Base-by-base conservation (phyloP, 1,140 invertebrate species). In the Campoletis sonorensis region DNA sequence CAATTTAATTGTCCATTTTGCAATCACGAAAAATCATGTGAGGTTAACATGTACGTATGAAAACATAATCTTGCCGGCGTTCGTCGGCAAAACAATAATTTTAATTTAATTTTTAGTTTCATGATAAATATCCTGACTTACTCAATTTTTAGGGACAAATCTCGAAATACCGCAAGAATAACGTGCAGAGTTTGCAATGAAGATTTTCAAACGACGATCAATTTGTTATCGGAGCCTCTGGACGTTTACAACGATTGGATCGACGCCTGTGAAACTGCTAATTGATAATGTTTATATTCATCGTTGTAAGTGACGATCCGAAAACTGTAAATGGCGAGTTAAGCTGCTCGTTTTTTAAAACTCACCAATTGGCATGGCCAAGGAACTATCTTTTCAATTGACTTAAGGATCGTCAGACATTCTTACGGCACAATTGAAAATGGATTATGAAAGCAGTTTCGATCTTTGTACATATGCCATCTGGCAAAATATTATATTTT, bases 181-280 rank as follows among this genome's bases (percentile, higher is more conserved):
- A 95, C 95, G 26, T 99, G 99, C 92, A 93, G 97, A 84, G 98
- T 99, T 2, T 99, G 99, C 89, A 90, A 97, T 83, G 99, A 99
- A 93, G 97, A 98, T 91, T 99, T 98, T 93, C 98, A 99, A 92
- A 98, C 98, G 5, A 96, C 95, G 30, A 99, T 99, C 84, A 99
- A 99, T 93, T 96, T 98, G 90, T 93, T 99, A 79, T 99, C 98
- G 15, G 98, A 99, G 92, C 96, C 98, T 67, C 95, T 99, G 81
- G 99, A 99, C 94, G 98, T 99, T 26, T 99, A 99, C 90, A 99
- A 99, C 93, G 98, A 99, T 91, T 99, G 99, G 99, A 99, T 99
- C 78, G 99, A 99, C 94, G 98, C 98, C 1, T 99, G 98, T 93
- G 99, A 99, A 93, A 94, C 90, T 85, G 97, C 97, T 51, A 99